Evolutionary conservation across 2,888 invertebrate genomes (phyloP).

Genomic region (Chaitophorus viminalis): DNA sequence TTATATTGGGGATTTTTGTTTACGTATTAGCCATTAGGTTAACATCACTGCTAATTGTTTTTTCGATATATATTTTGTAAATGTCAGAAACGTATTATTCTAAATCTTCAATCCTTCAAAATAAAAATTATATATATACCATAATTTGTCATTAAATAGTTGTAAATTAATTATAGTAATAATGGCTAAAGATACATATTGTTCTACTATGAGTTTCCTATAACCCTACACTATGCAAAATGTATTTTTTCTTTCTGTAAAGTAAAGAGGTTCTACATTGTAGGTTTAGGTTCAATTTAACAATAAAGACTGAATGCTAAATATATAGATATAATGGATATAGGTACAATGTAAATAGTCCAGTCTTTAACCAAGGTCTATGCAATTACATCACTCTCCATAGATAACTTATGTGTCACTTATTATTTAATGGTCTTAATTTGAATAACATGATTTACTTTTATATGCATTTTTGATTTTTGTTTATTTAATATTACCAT

Average conservation of each 20-base stretch:
- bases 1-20: too few relatives aligned
- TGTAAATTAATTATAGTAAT: neutral
- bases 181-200: neutral
- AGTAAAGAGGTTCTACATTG: conserved; percentile 4
- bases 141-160: neutral
- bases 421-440: conserved; percentile 23
- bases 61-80: too few relatives aligned
- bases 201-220: too few relatives aligned
- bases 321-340: neutral
- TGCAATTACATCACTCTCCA: conserved; percentile 37
- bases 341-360: conserved; percentile 2
- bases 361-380: conserved; percentile 35
- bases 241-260: neutral
- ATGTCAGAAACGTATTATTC: too few relatives aligned
- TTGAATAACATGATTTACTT: conserved; percentile 12
- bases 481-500: neutral
- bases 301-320: conserved; percentile 17
- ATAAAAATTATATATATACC: neutral
- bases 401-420: conserved; percentile 31
- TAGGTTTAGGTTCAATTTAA: neutral
- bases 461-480: neutral
- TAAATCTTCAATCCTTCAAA: neutral
- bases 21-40: too few relatives aligned
- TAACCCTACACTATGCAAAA: neutral
- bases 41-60: too few relatives aligned